A percentile compares a stretch with the other conserved stretches of the same genome.
Evolutionary conservation across 2,888 invertebrate genomes (phyloP).

Genomic region (Sepioteuthis lessoniana): DNA sequence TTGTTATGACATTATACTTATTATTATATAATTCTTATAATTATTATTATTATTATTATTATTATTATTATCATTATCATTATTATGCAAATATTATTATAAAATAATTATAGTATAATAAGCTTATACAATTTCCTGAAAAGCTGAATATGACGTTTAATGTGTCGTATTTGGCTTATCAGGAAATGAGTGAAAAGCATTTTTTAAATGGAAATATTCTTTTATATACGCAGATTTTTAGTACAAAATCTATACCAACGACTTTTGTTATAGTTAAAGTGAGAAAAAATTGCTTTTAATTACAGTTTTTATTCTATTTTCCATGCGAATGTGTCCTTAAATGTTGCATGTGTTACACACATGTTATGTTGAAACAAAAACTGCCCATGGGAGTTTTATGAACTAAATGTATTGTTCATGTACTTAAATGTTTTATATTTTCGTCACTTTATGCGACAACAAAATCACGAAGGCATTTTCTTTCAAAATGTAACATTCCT

Average conservation of each 20-base stretch:
- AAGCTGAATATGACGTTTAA: too few relatives aligned
- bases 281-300: not conserved
- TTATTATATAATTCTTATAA: too few relatives aligned
- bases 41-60: too few relatives aligned
- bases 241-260: not conserved
- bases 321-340: not conserved
- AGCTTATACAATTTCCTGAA: too few relatives aligned
- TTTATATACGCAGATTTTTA: too few relatives aligned
- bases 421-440: not conserved
- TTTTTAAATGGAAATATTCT: too few relatives aligned
- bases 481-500: not conserved
- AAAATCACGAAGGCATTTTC: not conserved
- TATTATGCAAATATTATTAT: too few relatives aligned
- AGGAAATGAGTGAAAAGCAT: too few relatives aligned
- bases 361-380: not conserved
- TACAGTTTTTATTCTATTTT: constrained; percentile 14
- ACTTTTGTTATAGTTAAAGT: not conserved
- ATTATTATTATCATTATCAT: too few relatives aligned
- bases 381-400: not conserved
- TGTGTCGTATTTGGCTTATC: too few relatives aligned
- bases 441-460: not conserved
- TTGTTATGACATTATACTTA: too few relatives aligned
- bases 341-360: not conserved
- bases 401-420: not conserved
- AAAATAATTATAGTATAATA: too few relatives aligned